Evolutionary conservation across 2,113 vertebrate genomes (phyloP).

Genomic region (Naja naja): DNA sequence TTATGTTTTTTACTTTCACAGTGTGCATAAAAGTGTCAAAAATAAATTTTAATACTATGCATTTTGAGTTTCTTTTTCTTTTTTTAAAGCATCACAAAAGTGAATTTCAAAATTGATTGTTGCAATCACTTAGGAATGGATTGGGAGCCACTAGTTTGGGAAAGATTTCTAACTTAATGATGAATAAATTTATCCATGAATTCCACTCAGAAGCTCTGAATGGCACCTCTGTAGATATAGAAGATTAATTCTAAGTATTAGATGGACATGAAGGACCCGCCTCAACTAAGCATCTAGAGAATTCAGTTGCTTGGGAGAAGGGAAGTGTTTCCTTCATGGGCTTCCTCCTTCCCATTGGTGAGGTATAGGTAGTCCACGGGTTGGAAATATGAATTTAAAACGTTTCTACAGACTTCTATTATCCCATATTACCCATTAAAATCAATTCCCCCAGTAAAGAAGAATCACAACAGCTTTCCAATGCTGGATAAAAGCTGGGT

Average conservation of each 20-base stretch:
- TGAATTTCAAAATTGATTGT: background rate
- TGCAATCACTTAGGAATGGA: background rate
- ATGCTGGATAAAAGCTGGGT: background rate
- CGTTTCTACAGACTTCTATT: background rate
- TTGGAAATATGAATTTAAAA: background rate
- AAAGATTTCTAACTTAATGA: background rate
- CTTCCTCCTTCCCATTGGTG: background rate
- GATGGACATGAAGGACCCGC: background rate
- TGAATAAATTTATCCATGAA: background rate
- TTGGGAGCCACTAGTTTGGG: background rate
- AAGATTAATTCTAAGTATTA: background rate
- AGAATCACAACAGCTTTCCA: background rate
- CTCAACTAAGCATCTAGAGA: background rate
- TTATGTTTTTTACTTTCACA: constrained; percentile 2
- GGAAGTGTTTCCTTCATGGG: background rate
- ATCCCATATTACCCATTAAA: background rate
- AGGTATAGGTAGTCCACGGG: background rate
- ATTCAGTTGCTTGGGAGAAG: background rate
- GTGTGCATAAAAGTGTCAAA: background rate
- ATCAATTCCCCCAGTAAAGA: background rate
- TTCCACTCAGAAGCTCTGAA: background rate
- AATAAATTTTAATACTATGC: constrained; percentile 9
- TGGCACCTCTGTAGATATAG: background rate
- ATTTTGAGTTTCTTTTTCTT: background rate
- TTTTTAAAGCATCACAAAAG: background rate